Evolutionary conservation across 2,888 invertebrate species (phyloP), one percentile per base, ranked within the genome.

Genomic region (Parnassius glacialis): DNA sequence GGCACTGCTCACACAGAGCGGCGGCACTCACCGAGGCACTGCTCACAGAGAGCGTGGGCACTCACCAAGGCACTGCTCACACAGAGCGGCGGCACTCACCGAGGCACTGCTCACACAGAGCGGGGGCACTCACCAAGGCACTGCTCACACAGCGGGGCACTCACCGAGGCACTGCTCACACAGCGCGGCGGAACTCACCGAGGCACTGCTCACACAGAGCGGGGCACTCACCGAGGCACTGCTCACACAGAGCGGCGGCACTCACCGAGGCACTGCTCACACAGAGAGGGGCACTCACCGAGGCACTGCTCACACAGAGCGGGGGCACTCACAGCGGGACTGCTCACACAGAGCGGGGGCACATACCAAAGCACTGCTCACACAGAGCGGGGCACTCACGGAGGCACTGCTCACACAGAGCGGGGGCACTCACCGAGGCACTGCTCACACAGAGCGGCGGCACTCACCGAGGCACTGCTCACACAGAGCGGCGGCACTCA

Each of bases 391-490:
- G 41, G 16, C 13, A 61, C 70, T 69, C 44, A 85, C 89, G 92
- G 44, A 83, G 84, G 9, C 81, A n/a, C n/a, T n/a, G n/a, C 47
- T 11, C 43, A 45, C 34, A 52, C 7, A 47, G 13, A 43, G 43
- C 3, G n/a, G 16, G 25, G 41, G 16, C 13, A 61, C 70, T 69
- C 44, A 85, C 89, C 92, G 44, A 83, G 84, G 9, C 81, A n/a
- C n/a, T n/a, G n/a, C 47, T 11, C 43, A 45, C 34, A 52, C 7
- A 47, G 13, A 43, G 43, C 3, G 16, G 25, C n/a, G 41, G 16
- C 13, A 61, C 70, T 69, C 44, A 85, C 89, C 92, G 44, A 83
- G 84, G 9, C 81, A n/a, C n/a, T n/a, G n/a, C 47, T 11, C 43
- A 45, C 34, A 52, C 7, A 47, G 13, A 43, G 43, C 3, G 16